A percentile compares a stretch with the other conserved stretches of the same genome.
phyloP scores from a whole-genome alignment of 2,888 invertebrate species.

The Ptilodon capucinus region DNA sequence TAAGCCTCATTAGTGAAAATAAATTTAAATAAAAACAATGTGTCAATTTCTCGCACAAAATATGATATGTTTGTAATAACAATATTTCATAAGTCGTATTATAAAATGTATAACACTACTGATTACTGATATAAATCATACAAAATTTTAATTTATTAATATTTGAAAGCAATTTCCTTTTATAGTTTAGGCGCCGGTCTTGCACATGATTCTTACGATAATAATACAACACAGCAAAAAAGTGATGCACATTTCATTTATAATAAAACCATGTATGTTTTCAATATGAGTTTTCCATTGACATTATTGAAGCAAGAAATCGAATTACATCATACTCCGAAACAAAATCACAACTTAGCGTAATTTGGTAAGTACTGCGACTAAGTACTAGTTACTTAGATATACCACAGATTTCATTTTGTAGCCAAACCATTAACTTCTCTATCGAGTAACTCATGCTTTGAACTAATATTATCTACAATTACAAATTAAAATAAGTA shows the following conservation, averaged over 20 bases:
- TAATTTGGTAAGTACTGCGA: constrained; percentile 33
- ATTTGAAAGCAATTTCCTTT: neutral
- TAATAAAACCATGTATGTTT: neutral
- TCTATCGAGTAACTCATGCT: constrained; percentile 13
- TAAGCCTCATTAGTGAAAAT: neutral
- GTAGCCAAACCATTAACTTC: constrained; percentile 9
- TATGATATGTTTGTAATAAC: constrained; percentile 9
- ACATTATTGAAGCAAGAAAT: constrained; percentile 2
- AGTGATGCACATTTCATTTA: constrained; percentile 1
- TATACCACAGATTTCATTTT: constrained; percentile 17
- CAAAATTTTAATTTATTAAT: neutral
- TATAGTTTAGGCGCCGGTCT: constrained; percentile 8
- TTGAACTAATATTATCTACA: constrained; percentile 34
- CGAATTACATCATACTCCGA: constrained; percentile 10
- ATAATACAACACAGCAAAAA: constrained; percentile 29
- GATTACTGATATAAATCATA: neutral
- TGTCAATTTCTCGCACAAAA: constrained; percentile 4
- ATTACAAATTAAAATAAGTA: constrained; percentile 47
- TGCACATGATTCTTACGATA: constrained; percentile 26
- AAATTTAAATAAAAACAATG: constrained; percentile 11
- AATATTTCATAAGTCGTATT: neutral
- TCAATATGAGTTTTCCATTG: constrained; percentile 1
- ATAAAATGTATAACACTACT: neutral
- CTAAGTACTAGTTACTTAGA: constrained; percentile 35
- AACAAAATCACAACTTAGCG: constrained; percentile 37